These are phyloP conservation scores for Zaprionus lineosus DNA, from an alignment of 2,888 invertebrate genomes.

Conservation along the genomic window DNA sequence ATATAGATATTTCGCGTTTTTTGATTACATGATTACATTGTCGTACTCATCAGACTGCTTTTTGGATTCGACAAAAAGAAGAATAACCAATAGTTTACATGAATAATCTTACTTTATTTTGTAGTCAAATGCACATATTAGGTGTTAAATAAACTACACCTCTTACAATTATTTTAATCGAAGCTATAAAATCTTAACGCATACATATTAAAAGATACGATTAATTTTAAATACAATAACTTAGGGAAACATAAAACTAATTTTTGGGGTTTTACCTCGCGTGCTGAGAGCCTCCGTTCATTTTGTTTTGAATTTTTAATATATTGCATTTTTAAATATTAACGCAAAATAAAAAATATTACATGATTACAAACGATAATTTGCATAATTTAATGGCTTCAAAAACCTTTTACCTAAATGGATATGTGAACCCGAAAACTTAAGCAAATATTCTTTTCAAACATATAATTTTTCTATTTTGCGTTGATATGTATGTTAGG, in stretches of 20 bases:
- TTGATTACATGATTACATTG: too few species aligned
- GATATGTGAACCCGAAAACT: too few species aligned
- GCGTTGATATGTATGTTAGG: slow-evolving; percentile 39
- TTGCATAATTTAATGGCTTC: neutral
- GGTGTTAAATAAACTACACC: slow-evolving; percentile 54
- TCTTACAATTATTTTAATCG: slow-evolving; percentile 54
- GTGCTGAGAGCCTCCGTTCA: too few species aligned
- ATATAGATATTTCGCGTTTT: too few species aligned
- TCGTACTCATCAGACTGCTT: too few species aligned
- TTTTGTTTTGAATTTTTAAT: too few species aligned
- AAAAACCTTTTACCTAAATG: too few species aligned
- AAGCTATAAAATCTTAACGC: slow-evolving; percentile 51
- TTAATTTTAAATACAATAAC: slow-evolving; percentile 47
- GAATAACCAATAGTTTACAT: slow-evolving; percentile 23
- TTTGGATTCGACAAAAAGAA: too few species aligned
- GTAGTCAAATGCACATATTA: slow-evolving; percentile 57
- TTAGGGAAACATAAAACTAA: slow-evolving; percentile 30
- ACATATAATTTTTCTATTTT: slow-evolving; percentile 12
- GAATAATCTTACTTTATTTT: slow-evolving; percentile 65
- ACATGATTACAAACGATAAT: neutral
- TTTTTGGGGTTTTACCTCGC: slow-evolving; percentile 36
- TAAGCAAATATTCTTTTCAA: neutral
- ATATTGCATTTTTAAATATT: neutral
- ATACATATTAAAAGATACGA: slow-evolving; percentile 40
- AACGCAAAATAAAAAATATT: slow-evolving; percentile 16